Conservation (phyloP, 2,113 vertebrate genomes). For the Galeopterus variegatus region DNA sequence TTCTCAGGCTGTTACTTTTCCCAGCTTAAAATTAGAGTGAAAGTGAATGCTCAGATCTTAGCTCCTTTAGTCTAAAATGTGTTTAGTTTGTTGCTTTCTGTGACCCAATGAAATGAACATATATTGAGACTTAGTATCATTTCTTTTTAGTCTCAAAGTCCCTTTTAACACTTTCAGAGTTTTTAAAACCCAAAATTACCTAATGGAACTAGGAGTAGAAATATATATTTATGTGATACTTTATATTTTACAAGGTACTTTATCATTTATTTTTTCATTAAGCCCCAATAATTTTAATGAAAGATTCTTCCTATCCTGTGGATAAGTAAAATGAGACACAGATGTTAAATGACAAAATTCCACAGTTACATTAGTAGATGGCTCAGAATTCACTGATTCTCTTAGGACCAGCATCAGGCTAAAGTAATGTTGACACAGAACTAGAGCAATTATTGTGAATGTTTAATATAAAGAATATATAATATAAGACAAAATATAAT, state of each 20-base stretch:
- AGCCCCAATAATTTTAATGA: neutral
- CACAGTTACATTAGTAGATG: conserved; percentile 8
- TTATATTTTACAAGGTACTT: conserved; percentile 61
- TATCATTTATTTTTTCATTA: conserved; percentile 38
- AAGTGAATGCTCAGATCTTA: neutral
- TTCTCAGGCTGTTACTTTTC: neutral
- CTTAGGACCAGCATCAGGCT: neutral
- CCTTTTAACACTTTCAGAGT: neutral
- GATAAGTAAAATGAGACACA: conserved; percentile 35
- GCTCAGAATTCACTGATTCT: conserved; percentile 11
- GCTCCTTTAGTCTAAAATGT: neutral
- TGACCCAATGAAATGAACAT: neutral
- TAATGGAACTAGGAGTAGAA: neutral
- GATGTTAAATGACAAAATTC: neutral
- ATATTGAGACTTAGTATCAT: neutral
- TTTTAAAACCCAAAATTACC: conserved; percentile 11
- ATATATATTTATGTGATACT: neutral
- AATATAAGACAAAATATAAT: neutral
- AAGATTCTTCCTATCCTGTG: neutral
- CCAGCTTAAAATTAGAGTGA: neutral
- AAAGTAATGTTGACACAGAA: neutral
- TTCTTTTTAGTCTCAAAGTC: conserved; percentile 41
- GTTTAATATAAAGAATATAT: neutral
- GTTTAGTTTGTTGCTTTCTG: conserved; percentile 31
- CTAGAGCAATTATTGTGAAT: neutral